A percentile compares a stretch with the other conserved stretches of the same genome.
These are phyloP conservation scores for Drosophila nasuta DNA, from an alignment of 1,140 invertebrate genomes.

Conservation along the genomic window DNA sequence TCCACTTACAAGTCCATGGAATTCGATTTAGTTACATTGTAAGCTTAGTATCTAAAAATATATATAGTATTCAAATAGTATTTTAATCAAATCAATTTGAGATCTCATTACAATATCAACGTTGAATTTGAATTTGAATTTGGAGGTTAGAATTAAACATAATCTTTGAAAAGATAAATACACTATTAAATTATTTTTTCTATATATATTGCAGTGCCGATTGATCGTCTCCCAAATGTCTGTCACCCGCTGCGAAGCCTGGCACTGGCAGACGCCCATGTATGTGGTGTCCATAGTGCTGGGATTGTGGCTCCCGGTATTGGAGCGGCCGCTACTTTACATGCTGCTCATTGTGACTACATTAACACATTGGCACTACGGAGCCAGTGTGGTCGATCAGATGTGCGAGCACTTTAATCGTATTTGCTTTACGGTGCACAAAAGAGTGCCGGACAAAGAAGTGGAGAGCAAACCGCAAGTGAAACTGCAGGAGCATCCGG, in stretches of 20 bases:
- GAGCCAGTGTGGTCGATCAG: constrained; percentile 90
- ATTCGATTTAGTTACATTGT: no score
- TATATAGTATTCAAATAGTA: no score
- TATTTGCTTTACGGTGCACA: constrained; percentile 80
- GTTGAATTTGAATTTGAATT: neutral
- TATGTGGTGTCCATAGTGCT: constrained; percentile 86
- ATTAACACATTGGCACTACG: constrained; percentile 95
- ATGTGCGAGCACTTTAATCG: constrained; percentile 84
- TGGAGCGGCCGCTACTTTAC: constrained; percentile 91
- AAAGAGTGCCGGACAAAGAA: constrained; percentile 41
- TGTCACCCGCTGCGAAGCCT: constrained; percentile 92
- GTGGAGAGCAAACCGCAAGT: neutral
- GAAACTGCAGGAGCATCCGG: neutral
- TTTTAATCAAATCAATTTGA: no score
- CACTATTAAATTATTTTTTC: constrained; percentile 1
- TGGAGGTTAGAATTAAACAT: constrained; percentile 16
- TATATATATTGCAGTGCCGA: constrained; percentile 90
- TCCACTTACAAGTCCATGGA: no score
- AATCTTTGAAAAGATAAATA: neutral
- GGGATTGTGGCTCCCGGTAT: constrained; percentile 87
- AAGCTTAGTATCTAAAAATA: no score
- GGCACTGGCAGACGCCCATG: constrained; percentile 93
- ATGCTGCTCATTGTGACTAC: constrained; percentile 89
- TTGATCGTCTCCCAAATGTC: constrained; percentile 99
- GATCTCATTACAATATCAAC: no score